A percentile compares a stretch with the other conserved stretches of the same genome.
These are phyloP conservation scores for Augochlorella aurata DNA, from an alignment of 2,888 invertebrate species.

Conservation along the genomic window DNA sequence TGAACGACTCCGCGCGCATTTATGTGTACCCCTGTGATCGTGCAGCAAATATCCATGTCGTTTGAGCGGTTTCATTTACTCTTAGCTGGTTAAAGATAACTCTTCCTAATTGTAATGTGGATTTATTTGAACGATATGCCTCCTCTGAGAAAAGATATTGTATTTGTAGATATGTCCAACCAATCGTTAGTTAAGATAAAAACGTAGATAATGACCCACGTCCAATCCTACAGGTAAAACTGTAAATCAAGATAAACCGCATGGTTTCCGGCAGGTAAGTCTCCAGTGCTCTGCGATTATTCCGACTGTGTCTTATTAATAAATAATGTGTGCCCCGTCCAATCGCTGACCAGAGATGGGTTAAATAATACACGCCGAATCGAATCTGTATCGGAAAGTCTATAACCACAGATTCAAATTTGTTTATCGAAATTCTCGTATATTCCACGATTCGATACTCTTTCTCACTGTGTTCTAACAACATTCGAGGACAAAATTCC, in stretches of 20 bases:
- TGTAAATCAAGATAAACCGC: not conserved
- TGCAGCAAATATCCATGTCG: not conserved
- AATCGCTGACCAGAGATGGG: not conserved
- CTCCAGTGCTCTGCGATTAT: slow-evolving; percentile 2
- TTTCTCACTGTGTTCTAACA: no score
- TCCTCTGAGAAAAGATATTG: not conserved
- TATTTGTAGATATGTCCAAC: not conserved
- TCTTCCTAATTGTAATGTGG: not conserved
- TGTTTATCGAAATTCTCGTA: not conserved
- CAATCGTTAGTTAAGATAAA: not conserved
- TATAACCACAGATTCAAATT: not conserved
- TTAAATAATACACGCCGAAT: not conserved
- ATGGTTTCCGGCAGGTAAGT: not conserved
- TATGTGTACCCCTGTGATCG: not conserved
- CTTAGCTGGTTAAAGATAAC: not conserved
- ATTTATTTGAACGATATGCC: not conserved
- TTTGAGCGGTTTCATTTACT: not conserved
- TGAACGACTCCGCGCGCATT: not conserved
- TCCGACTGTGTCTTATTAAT: not conserved
- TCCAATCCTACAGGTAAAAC: not conserved
- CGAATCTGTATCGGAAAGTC: not conserved
- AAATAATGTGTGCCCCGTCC: not conserved
- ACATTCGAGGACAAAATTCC: no score
- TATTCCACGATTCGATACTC: no score
- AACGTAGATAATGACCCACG: not conserved